Evolutionary conservation across 2,113 vertebrate genomes (phyloP).

Genomic region (Bujurquina vittata): DNA sequence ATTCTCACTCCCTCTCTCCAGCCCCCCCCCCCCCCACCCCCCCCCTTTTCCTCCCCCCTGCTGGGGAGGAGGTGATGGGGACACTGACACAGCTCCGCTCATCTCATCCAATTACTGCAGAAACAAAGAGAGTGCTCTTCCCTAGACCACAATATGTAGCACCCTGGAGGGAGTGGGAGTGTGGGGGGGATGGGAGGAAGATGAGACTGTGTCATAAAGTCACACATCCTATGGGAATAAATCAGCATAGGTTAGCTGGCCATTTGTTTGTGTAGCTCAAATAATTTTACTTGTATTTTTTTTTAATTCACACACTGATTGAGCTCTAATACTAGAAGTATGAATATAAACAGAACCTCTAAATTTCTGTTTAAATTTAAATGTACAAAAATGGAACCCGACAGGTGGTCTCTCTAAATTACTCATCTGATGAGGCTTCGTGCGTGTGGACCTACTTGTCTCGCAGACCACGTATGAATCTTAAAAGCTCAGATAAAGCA

Average conservation of each 20-base stretch:
- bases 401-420: conserved; percentile 5
- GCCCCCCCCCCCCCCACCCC: conserved; percentile 19
- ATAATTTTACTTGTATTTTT: not conserved
- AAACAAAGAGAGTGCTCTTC: conserved; percentile 73
- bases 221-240: conserved; percentile 11
- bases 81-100: conserved; percentile 73
- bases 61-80: conserved; percentile 72
- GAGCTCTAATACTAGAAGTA: too few species aligned
- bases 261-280: not conserved
- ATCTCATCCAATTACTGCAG: conserved; percentile 77
- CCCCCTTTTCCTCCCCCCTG: conserved; percentile 58
- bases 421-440: not conserved
- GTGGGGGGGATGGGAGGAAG: conserved; percentile 4
- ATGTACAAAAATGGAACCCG: not conserved
- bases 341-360: not conserved
- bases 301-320: not conserved
- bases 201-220: conserved; percentile 14
- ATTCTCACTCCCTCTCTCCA: too few species aligned
- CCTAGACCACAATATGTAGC: conserved; percentile 54
- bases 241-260: conserved; percentile 1
- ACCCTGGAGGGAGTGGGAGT: conserved; percentile 39
- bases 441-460: not conserved
- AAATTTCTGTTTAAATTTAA: not conserved
- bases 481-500: conserved; percentile 21
- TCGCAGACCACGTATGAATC: not conserved